Evolutionary conservation across 2,888 invertebrate genomes (phyloP), one percentile per base, ranked within the genome.

Genomic region (Barypeithes pellucidus): DNA sequence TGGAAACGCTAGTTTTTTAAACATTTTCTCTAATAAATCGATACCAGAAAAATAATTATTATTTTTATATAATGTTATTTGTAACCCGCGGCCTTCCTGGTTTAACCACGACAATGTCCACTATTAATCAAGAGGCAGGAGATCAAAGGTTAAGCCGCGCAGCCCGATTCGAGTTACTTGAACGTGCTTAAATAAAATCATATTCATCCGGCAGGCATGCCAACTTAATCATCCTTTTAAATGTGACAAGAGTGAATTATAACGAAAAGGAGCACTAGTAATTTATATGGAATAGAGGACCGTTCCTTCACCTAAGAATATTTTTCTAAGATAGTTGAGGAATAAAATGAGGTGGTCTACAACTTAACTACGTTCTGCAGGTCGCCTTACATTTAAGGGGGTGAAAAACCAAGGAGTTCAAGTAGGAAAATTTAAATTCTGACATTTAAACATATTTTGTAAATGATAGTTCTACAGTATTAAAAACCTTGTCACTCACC

Each of bases 141-240:
- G 65, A 65, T 65, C 52, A 65, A 65, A 65, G 65, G 65, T 65
- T 65, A 65, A 36, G 65, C 45, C 47, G 65, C 65, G 33, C 52
- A 11, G 54, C 18, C 54, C 1, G 52, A 14, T 52, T 65, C 50
- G 50, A 65, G 50, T 65, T 65, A 50, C 65, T 47, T 65, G 66
- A 54, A 57, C 66, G 16, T 43, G 66, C 57, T 66, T 41, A n/a
- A 54, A 66, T 66, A 66, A 66, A 66, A 66, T 57, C 43, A 29
- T 57, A 39, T 43, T 43, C 43, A 66, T 66, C 66, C 57, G 66
- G 66, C 66, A 66, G 29, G 20, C 20, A 29, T 29, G 65, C 50
- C 65, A 50, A 65, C 50, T 39, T 50, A 65, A 65, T 65, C 50
- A 20, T 52, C 52, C 63, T 33, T 50, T 36, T 33, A 52, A 24